phyloP scores from a whole-genome alignment of 2,888 invertebrate species.

The Ochropleura plecta region DNA sequence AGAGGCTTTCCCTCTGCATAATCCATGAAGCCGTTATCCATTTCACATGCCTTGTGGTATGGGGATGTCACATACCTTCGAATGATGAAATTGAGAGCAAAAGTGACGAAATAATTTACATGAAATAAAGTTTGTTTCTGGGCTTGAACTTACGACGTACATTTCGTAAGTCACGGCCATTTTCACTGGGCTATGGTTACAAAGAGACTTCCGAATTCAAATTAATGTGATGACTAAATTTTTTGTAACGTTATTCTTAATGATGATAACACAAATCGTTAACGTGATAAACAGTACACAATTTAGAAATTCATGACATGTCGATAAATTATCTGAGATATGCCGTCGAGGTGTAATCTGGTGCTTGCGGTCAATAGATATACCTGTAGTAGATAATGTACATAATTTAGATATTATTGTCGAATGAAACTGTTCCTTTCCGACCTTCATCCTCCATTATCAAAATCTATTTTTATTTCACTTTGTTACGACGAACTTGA shows the following conservation, averaged over 20 bases:
- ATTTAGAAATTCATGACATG: conserved; percentile 51
- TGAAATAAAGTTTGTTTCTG: background rate
- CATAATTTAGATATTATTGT: conserved; percentile 23
- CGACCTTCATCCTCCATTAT: conserved; percentile 36
- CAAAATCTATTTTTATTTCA: conserved; percentile 56
- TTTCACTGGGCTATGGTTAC: background rate
- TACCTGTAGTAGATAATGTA: conserved; percentile 15
- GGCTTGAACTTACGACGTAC: background rate
- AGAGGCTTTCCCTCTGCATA: background rate
- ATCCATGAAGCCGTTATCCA: background rate
- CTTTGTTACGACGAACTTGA: conserved; percentile 20
- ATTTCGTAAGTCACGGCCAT: background rate
- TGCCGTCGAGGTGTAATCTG: conserved; percentile 41
- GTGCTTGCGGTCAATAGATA: conserved; percentile 44
- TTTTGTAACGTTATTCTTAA: conserved; percentile 25
- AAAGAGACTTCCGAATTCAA: background rate
- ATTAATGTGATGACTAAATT: conserved; percentile 8
- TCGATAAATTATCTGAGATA: conserved; percentile 58
- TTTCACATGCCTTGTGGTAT: background rate
- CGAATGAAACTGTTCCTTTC: conserved; percentile 3
- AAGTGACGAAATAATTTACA: background rate
- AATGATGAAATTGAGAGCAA: background rate
- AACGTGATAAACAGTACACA: conserved; percentile 45
- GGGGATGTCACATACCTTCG: background rate
- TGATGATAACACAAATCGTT: conserved; percentile 48